Percentiles rank a stretch among this genome's conserved stretches.
Conservation (phyloP, 2,113 vertebrate species). For the Vicugna pacos region DNA sequence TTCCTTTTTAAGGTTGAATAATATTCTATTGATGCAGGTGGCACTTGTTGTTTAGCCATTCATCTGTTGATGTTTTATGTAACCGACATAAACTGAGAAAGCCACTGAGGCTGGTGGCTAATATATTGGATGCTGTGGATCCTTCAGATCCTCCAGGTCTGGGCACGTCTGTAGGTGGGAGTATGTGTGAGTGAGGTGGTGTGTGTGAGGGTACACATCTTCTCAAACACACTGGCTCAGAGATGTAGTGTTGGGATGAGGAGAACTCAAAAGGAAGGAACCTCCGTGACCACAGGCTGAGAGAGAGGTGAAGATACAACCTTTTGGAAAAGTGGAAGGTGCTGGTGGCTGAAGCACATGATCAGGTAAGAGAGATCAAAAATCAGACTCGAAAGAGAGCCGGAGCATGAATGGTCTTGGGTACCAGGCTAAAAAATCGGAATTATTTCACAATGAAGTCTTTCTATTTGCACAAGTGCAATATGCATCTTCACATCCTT, state of each 20-base stretch:
- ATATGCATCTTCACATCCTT: background rate
- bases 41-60: background rate
- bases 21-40: background rate
- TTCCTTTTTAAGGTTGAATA: background rate
- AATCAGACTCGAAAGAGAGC: background rate
- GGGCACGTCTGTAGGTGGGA: rapidly evolving
- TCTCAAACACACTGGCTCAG: rapidly evolving
- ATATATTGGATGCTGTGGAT: background rate
- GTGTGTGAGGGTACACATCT: rapidly evolving
- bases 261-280: background rate
- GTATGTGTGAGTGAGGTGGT: background rate
- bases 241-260: background rate
- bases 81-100: background rate
- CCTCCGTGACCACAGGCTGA: background rate
- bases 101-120: background rate
- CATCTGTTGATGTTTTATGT: background rate
- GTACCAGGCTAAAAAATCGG: background rate
- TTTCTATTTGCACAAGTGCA: background rate
- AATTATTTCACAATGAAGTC: background rate
- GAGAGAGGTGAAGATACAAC: background rate
- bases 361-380: background rate
- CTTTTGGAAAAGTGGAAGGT: background rate
- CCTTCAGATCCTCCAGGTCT: background rate
- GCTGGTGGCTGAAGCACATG: background rate
- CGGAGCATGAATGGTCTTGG: background rate